A percentile compares a stretch with the other conserved stretches of the same genome.
Evolutionary conservation across 2,888 invertebrate genomes (phyloP).

Genomic region (Plusia festucae): DNA sequence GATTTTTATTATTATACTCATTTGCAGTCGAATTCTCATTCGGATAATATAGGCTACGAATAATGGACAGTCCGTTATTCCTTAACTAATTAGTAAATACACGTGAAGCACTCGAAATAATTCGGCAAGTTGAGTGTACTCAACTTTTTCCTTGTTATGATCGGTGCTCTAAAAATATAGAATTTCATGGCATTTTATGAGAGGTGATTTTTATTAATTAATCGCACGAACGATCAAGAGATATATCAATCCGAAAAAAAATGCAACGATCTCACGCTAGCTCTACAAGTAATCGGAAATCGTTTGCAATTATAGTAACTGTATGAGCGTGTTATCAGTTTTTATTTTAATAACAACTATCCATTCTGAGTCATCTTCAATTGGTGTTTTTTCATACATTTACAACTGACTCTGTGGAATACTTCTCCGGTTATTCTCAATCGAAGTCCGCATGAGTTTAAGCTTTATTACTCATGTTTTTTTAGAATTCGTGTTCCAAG

Average conservation of each 20-base stretch:
- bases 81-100: neutral
- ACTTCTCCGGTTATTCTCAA: neutral
- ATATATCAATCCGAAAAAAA: constrained; percentile 38
- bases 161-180: constrained; percentile 8
- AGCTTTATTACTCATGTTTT: no score
- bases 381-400: neutral
- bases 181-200: constrained; percentile 34
- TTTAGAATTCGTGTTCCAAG: no score
- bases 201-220: constrained; percentile 37
- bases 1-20: no score
- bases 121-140: neutral
- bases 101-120: neutral
- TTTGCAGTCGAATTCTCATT: neutral
- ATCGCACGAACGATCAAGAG: constrained; percentile 45
- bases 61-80: neutral
- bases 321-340: constrained; percentile 38
- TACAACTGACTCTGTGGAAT: neutral
- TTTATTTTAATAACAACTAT: constrained; percentile 15
- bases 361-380: neutral
- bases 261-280: constrained; percentile 51
- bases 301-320: constrained; percentile 51
- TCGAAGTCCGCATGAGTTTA: neutral
- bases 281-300: constrained; percentile 56
- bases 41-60: neutral
- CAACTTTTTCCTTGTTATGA: constrained; percentile 12